Base-by-base conservation (phyloP, 2,797 vertebrate genomes). In the Gymnodraco acuticeps region DNA sequence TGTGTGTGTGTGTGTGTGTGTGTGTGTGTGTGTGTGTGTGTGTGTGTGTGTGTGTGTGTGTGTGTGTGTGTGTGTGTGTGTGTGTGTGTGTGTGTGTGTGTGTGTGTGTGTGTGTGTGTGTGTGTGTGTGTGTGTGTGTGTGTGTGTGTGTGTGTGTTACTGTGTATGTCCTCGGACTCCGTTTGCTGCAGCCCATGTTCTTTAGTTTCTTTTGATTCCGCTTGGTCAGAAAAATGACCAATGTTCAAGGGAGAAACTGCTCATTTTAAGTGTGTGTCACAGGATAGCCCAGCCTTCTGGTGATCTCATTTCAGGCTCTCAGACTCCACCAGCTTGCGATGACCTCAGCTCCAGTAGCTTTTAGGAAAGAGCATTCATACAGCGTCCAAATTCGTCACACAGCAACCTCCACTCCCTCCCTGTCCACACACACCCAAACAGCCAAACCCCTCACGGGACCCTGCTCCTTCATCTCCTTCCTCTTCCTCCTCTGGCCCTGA, bases 261-360 rank as follows among this genome's bases (percentile, higher is more conserved):
- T 84, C 79, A 84, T 83, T 80, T 52, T 15, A 19, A 20, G 69
- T 53, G 58, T 73, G 55, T 52, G 76, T 68, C 33, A 71, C 33
- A 73, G 69, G 63, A 72, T 62, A 75, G 66, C 51, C 60, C 67
- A 74, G 65, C 77, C 80, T 74, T 59, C 64, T 42, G 54, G 84
- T 94, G 92, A 92, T 79, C 80, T 94, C 87, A 91, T 93, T 87
- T 79, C 73, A 77, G 73, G 64, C 64, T 64, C 55, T 71, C 62
- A 70, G 59, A 78, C 80, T 60, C 71, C 71, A 77, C 71, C 72
- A 75, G 80, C 83, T 91, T 85, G 70, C 86, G 72, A 89, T 93
- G 89, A 92, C 82, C 87, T 91, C 90, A 92, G 77, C 58, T 87
- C 59, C 82, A 78, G 84, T 83, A 85, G 89, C 75, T 83, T 87